Evolutionary conservation across 2,888 invertebrate species (phyloP).

Genomic region (Drosophila limbata): DNA sequence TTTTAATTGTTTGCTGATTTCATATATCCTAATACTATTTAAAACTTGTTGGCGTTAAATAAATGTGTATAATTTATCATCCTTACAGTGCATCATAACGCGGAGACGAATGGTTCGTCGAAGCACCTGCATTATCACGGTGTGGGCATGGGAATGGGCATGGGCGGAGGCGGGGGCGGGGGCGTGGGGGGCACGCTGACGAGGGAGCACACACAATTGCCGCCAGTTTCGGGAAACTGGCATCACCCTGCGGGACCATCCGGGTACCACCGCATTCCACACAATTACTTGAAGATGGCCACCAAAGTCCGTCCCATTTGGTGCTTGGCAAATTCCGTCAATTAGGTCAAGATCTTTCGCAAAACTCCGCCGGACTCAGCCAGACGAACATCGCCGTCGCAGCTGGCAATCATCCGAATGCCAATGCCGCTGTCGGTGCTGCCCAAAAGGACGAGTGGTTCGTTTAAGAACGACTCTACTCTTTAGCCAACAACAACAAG

Average conservation of each 20-base stretch:
- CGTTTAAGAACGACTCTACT: slow-evolving; percentile 86
- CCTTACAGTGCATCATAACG: slow-evolving; percentile 84
- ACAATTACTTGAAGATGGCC: slow-evolving; percentile 87
- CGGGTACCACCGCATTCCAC: slow-evolving; percentile 86
- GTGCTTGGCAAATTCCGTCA: slow-evolving; percentile 94
- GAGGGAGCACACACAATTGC: slow-evolving; percentile 87
- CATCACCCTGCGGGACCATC: slow-evolving; percentile 95
- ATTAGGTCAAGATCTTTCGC: slow-evolving; percentile 86
- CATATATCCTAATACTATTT: not conserved
- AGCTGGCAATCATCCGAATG: slow-evolving; percentile 80
- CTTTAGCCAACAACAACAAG: not conserved
- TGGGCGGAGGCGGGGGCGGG: slow-evolving; percentile 62
- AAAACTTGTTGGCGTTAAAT: not conserved
- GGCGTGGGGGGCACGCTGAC: slow-evolving; percentile 86
- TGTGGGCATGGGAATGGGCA: slow-evolving; percentile 56
- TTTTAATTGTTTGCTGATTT: not conserved
- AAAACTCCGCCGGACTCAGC: slow-evolving; percentile 85
- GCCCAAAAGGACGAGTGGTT: slow-evolving; percentile 97
- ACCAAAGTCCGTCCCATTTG: slow-evolving; percentile 96
- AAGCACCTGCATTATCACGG: slow-evolving; percentile 86
- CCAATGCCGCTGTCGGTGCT: slow-evolving; percentile 84
- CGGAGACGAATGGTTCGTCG: slow-evolving; percentile 90
- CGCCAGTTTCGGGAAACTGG: slow-evolving; percentile 95
- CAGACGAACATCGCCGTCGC: slow-evolving; percentile 80
- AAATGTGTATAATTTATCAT: not conserved